A percentile compares a stretch with the other conserved stretches of the same genome.
phyloP scores from a whole-genome alignment of 2,113 vertebrate genomes.

The Platanista minor region DNA sequence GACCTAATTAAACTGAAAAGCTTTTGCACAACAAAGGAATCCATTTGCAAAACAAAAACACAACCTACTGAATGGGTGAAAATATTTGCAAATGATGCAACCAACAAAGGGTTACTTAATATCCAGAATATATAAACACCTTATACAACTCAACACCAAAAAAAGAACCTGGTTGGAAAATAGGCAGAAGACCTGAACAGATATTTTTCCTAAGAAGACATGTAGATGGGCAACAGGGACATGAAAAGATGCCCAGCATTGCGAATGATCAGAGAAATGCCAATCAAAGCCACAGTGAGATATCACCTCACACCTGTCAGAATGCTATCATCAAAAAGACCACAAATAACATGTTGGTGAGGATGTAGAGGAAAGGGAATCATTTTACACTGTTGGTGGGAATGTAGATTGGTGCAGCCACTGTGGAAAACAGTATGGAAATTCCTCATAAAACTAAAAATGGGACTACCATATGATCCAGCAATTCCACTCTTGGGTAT shows the following conservation, averaged over 20 bases:
- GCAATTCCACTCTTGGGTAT: background rate
- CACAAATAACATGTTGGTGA: background rate
- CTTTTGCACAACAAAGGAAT: too few species aligned
- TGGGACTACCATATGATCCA: background rate
- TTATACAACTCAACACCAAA: too few species aligned
- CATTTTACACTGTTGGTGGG: background rate
- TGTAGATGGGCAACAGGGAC: background rate
- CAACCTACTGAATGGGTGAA: too few species aligned
- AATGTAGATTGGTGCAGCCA: background rate
- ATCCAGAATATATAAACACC: too few species aligned
- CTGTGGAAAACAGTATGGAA: background rate
- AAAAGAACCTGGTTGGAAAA: too few species aligned
- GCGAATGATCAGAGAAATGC: background rate
- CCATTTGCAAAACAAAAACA: too few species aligned
- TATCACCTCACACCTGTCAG: background rate
- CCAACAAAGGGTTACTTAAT: too few species aligned
- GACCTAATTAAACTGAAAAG: too few species aligned
- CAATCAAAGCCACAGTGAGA: background rate
- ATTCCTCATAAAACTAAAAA: background rate
- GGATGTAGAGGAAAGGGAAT: background rate
- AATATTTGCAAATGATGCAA: too few species aligned
- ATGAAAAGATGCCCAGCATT: background rate
- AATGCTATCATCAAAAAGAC: background rate
- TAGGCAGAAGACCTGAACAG: too few species aligned
- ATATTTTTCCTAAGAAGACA: too few species aligned